A percentile compares a stretch with the other conserved stretches of the same genome.
These are phyloP conservation scores for Halcyon smyrnensis DNA, from an alignment of 2,797 vertebrate genomes.

Conservation along the genomic window DNA sequence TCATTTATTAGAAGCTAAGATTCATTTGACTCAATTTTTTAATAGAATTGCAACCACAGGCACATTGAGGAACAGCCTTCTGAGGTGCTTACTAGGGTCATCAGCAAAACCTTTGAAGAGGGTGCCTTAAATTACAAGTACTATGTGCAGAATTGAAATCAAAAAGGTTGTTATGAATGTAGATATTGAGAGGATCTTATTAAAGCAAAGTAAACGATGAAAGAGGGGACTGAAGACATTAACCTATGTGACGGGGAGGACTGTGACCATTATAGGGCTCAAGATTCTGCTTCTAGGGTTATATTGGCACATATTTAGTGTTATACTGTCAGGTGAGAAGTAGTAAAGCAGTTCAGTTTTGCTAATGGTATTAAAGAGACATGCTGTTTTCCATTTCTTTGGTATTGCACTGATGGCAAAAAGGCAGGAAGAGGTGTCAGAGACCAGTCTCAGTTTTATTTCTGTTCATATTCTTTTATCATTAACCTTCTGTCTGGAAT, in stretches of 20 bases:
- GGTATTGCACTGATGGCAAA: neutral
- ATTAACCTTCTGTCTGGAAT: neutral
- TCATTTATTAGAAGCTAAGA: neutral
- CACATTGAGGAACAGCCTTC: neutral
- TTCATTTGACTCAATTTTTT: slow-evolving; percentile 1
- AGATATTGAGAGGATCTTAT: neutral
- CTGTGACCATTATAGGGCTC: neutral
- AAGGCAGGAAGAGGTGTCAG: neutral
- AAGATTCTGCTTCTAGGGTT: neutral
- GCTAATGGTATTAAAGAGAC: neutral
- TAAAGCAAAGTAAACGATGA: neutral
- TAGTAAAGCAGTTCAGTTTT: neutral
- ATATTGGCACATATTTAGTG: neutral
- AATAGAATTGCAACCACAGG: neutral
- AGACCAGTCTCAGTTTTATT: neutral
- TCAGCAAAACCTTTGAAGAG: neutral
- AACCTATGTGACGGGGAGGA: neutral
- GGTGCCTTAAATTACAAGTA: neutral
- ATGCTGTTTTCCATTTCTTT: neutral
- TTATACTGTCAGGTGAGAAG: neutral
- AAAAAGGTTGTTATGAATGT: neutral
- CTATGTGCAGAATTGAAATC: neutral
- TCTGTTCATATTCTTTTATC: neutral
- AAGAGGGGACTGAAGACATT: neutral
- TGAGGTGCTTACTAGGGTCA: neutral